Evolutionary conservation across 2,888 invertebrate species (phyloP).

Genomic region (Drosophila meridiana): DNA sequence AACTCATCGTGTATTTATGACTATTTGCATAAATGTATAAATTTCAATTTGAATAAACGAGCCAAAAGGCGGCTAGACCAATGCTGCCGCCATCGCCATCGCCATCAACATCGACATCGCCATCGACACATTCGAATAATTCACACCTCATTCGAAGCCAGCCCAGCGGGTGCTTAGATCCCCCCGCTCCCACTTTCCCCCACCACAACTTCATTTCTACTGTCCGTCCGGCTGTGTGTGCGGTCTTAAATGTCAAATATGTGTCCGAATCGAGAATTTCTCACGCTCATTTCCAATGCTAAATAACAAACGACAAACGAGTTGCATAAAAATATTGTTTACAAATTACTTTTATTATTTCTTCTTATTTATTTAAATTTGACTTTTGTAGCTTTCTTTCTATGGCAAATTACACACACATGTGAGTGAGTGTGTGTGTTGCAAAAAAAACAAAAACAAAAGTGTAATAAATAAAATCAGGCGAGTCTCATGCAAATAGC

Average conservation of each 20-base stretch:
- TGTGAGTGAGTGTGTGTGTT: conserved; percentile 21
- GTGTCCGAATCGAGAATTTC: conserved; percentile 59
- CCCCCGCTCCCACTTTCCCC: background rate
- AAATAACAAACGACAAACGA: conserved; percentile 53
- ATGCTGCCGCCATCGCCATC: conserved; percentile 22
- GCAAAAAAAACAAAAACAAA: conserved; percentile 30
- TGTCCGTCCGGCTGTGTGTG: conserved; percentile 31
- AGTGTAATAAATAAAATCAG: conserved; percentile 66
- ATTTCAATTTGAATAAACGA: conserved; percentile 72
- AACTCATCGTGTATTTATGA: conserved; percentile 59
- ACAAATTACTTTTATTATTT: conserved; percentile 62
- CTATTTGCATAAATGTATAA: conserved; percentile 71
- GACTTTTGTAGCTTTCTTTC: conserved; percentile 63
- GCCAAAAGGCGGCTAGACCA: conserved; percentile 33
- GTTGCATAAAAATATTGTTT: conserved; percentile 53
- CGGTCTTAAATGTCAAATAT: conserved; percentile 62
- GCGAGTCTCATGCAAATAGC: conserved; percentile 67
- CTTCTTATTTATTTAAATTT: conserved; percentile 3
- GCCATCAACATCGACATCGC: conserved; percentile 2
- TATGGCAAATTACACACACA: conserved; percentile 64
- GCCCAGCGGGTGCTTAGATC: conserved; percentile 39
- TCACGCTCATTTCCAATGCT: conserved; percentile 70
- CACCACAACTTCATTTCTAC: background rate
- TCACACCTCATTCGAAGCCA: conserved; percentile 72
- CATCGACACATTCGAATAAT: conserved; percentile 58